Evolutionary conservation across 2,888 invertebrate genomes (phyloP).

Genomic region (Orthonychiurus folsomi): DNA sequence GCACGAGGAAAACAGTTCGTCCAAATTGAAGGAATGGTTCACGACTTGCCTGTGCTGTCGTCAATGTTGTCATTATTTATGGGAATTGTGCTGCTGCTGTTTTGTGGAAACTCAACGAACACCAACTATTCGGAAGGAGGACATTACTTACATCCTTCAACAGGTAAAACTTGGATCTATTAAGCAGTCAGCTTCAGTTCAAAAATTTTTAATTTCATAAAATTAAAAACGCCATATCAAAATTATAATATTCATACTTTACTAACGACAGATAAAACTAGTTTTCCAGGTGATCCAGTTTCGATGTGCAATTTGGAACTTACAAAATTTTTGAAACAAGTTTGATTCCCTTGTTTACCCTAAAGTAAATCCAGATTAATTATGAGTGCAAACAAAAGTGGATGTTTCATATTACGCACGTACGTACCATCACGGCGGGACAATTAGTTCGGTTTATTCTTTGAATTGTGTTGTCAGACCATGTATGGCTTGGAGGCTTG

Average conservation of each 20-base stretch:
- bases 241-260: too few relatives aligned
- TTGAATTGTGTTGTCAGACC: background rate
- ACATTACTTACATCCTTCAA: constrained; percentile 31
- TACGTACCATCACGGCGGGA: background rate
- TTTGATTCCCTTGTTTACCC: background rate
- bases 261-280: background rate
- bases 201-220: too few relatives aligned
- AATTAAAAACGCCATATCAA: too few relatives aligned
- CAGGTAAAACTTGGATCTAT: constrained; percentile 11
- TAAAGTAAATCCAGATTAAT: background rate
- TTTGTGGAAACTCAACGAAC: constrained; percentile 13
- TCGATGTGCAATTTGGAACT: too few relatives aligned
- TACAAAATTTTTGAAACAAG: background rate
- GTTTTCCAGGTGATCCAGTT: background rate
- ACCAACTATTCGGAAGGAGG: constrained; percentile 28
- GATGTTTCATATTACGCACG: background rate
- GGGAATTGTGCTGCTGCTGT: constrained; percentile 28
- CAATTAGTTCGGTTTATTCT: background rate
- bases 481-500: background rate
- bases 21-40: constrained; percentile 26
- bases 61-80: constrained; percentile 24
- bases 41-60: constrained; percentile 28
- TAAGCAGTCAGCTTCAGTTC: too few relatives aligned
- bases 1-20: background rate
- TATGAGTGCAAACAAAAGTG: background rate